A percentile compares a stretch with the other conserved stretches of the same genome.
phyloP scores from a whole-genome alignment of 2,888 invertebrate species.

The Danaus chrysippus region DNA sequence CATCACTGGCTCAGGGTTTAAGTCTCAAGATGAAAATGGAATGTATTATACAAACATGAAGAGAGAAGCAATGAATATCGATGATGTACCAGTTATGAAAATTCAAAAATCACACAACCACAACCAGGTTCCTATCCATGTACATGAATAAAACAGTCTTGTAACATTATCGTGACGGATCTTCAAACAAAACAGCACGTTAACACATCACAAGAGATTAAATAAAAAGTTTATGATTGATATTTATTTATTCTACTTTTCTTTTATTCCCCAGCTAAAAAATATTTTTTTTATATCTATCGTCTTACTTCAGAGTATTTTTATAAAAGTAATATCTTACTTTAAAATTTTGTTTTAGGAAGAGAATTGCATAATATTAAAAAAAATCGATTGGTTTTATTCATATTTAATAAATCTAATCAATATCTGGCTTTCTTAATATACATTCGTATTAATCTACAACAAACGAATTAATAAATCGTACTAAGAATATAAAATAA shows the following conservation, averaged over 20 bases:
- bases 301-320: too few species aligned
- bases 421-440: too few species aligned
- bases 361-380: too few species aligned
- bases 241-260: conserved; percentile 4
- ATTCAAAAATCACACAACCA: conserved; percentile 29
- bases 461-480: too few species aligned
- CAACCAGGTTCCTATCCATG: conserved; percentile 11
- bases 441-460: too few species aligned
- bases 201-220: conserved; percentile 26
- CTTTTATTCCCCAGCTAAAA: neutral
- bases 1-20: conserved; percentile 51
- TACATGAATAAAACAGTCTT: conserved; percentile 7
- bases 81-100: conserved; percentile 30
- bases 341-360: too few species aligned
- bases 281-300: too few species aligned
- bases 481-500: too few species aligned
- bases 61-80: conserved; percentile 49
- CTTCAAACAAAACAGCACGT: neutral
- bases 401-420: too few species aligned
- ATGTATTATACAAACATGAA: conserved; percentile 49
- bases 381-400: too few species aligned
- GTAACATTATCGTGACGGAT: too few species aligned
- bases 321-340: too few species aligned
- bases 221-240: conserved; percentile 17
- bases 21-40: conserved; percentile 49